Base-by-base conservation (phyloP, 2,797 vertebrate genomes). In the Chiroxiphia lanceolata region DNA sequence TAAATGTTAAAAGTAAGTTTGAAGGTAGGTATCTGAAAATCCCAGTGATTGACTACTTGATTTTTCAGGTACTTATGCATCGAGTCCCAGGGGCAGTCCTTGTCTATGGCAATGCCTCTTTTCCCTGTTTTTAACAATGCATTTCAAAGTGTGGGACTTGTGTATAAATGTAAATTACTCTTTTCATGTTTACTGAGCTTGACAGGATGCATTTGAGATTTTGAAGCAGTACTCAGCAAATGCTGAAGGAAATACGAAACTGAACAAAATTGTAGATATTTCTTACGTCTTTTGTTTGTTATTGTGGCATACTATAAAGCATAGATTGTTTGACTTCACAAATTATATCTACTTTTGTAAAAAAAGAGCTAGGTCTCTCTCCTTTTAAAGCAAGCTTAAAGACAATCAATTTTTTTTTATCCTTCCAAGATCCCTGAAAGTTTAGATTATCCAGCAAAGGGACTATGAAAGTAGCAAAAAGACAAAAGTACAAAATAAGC, bases 1-100 rank as follows among this genome's bases (percentile, higher is more conserved):
- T 76, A 76, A 81, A 64, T 47, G 56, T 82, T 90, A 75, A 90
- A 93, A 94, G 53, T 21, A 82, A 64, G 90, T 91, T 88, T 94
- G 65, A 90, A 94, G 65, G 54, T 59, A 56, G 69, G 29, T 25
- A 19, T 93, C 60, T 90, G 85, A 94, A 94, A 93, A 97, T 88
- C 70, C 70, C 63, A 25, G 47, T 4, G 25, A 88, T 0, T 76
- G 80, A 77, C 36, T 64, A 27, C 23, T 51, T 70, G 89, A 56
- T 90, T 89, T 87, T 85, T 94, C n/a, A 79, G 70, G 51, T 53
- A 33, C 67, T 91, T 34, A 79, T 36, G 64, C 70, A 50, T 3
- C 3, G 25, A 78, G 53, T 85, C 72, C 53, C 89, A 68, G 59
- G 36, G n/a, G 57, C 13, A 83, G 56, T 68, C 56, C 45, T 69